phyloP scores from a whole-genome alignment of 2,888 invertebrate species.

The Dicyrtomina minuta region DNA sequence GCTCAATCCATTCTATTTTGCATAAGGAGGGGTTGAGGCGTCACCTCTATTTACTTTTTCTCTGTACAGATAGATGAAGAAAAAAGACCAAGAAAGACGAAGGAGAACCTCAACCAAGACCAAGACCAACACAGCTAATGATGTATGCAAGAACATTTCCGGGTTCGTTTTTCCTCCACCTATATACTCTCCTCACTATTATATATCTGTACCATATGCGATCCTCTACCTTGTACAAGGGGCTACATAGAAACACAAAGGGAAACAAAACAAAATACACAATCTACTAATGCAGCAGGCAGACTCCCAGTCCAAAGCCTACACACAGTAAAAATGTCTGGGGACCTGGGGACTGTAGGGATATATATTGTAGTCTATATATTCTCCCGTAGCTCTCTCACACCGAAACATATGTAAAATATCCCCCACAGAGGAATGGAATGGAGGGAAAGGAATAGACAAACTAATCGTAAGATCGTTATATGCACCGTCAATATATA shows the following conservation, averaged over 20 bases:
- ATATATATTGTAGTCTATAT: no score
- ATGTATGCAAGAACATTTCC: background rate
- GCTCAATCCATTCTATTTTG: no score
- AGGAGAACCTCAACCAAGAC: background rate
- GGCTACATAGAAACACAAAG: no score
- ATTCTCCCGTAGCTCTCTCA: no score
- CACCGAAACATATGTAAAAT: no score
- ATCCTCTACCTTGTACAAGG: no score
- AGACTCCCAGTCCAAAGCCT: no score
- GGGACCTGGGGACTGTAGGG: constrained; percentile 1
- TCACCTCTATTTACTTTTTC: background rate
- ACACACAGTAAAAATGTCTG: constrained; percentile 5
- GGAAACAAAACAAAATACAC: background rate
- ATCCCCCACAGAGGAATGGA: no score
- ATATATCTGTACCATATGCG: background rate
- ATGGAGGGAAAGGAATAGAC: no score
- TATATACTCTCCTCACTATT: background rate
- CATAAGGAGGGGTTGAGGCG: background rate
- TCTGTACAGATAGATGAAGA: background rate
- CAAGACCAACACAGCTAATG: background rate
- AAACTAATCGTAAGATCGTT: no score
- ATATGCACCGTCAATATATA: background rate
- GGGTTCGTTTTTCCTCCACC: background rate
- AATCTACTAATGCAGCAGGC: no score
- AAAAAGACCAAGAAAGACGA: background rate